Base-by-base conservation (phyloP, 2,888 invertebrate species). In the Laothoe populi region DNA sequence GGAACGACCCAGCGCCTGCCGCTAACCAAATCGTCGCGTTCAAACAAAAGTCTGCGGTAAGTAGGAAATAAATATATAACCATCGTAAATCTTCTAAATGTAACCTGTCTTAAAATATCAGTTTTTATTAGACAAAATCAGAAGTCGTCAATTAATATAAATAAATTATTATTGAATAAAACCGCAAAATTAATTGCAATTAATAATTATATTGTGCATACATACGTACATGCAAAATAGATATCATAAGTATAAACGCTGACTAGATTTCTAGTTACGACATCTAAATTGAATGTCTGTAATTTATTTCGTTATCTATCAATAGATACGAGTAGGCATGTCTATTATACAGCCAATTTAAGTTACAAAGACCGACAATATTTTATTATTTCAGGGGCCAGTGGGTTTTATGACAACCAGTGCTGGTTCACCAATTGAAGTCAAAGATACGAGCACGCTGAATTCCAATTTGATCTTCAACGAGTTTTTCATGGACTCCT, bases 401-500 rank as follows among this genome's bases (percentile, higher is more conserved):
- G 85, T 93, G 3, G 92, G 93, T 2, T 84, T 93, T 2, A 88
- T 97, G 72, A 96, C 97, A 4, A 96, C 97, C 0, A 95, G 95
- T 59, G 93, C 93, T 81, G 98, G 98, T 59, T 94, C 95, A 48
- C 97, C 98, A 0, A 91, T 98, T 67, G 95, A 94, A 19, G 93
- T 94, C 66, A 95, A 96, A 78, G 94, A 93, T 57, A 77, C 78
- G 8, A 94, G 96, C 73, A 97, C 98, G 0, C 95, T 95, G 3
- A 98, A 98, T 0, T 94, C 95, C 0, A 92, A 95, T 38, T 92
- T 98, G 3, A 82, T 98, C 11, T 96, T 97, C 82, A 98, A 98
- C 83, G 94, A 95, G 69, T 94, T 95, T 59, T 95, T 95, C 65
- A 75, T 97, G 62, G 96, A 97, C 73, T 95, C 95, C 77, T 85